Evolutionary conservation across 1,140 invertebrate genomes (phyloP), one percentile per base, ranked within the genome.

Genomic region (Caerostris extrusa): DNA sequence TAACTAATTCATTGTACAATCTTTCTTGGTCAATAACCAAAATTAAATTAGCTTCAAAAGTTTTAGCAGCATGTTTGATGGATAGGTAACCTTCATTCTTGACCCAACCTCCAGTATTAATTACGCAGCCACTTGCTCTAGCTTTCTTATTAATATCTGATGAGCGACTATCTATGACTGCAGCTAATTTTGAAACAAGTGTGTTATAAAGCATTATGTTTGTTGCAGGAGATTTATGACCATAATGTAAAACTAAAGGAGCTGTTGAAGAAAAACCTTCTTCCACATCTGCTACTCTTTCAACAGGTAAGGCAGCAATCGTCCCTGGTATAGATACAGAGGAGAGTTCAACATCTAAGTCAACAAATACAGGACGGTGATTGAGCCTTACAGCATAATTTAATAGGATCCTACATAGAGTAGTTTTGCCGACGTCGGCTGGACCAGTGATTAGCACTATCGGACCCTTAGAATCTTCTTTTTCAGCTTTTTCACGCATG

Each of bases 61-160:
- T 98, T 95, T 98, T 97, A 0, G 98, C 98, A 6, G 98, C 97
- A 95, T 99, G 98, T 12, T 96, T 96, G 3, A 97, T 94, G 53
- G 96, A 96, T 69, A 96, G 95, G 94, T 97, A 97, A 5, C 96
- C 96, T 87, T 85, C 90, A 50, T 89, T 87, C 64, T 95, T 95
- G 12, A 99, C 97, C 99, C 99, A 99, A 2, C 99, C 99, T 95
- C 98, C 99, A 0, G 99, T 99, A 95, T 99, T 99, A 87, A 99
- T 99, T 61, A 99, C 97, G 3, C 98, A 98, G n/a, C 99, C 99
- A 57, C 98, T 99, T 7, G 93, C 57, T 34, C 64, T 64, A 57
- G 94, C 93, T 85, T 94, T 95, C 19, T 64, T 90, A 69, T 95
- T 95, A 57, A 56, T 50, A 34, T 94, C 94, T 19, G 55, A 57